Percentiles rank a stretch among this genome's conserved stretches.
phyloP scores from a whole-genome alignment of 2,888 invertebrate genomes.

The Cheilosia pagana region DNA sequence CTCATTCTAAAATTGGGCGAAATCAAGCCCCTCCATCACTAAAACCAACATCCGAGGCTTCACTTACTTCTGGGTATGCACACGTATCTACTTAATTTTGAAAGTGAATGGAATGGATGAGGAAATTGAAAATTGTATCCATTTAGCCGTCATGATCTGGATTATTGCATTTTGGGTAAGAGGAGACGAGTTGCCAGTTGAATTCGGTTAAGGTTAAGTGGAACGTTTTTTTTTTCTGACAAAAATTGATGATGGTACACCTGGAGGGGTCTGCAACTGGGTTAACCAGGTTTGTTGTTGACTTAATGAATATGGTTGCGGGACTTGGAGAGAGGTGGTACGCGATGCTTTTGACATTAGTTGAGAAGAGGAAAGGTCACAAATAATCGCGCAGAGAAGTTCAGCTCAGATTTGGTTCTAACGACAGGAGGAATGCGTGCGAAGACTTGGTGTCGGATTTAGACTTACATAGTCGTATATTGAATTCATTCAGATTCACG shows the following conservation, averaged over 20 bases:
- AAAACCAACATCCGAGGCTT: conserved; percentile 10
- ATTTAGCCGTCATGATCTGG: conserved; percentile 57
- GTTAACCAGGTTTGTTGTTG: conserved; percentile 21
- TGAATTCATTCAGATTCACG: no score
- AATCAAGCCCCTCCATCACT: conserved; percentile 16
- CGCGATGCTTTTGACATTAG: not conserved
- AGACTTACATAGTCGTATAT: no score
- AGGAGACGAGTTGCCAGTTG: not conserved
- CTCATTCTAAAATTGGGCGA: conserved; percentile 60
- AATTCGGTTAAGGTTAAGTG: conserved; percentile 63
- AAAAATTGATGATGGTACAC: conserved; percentile 7
- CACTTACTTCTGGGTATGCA: conserved; percentile 36
- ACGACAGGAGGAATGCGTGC: no score
- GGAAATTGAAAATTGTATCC: conserved; percentile 55
- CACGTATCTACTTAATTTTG: conserved; percentile 34
- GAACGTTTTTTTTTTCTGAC: conserved; percentile 5
- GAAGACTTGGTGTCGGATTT: no score
- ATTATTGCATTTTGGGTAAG: conserved; percentile 27
- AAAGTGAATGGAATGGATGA: conserved; percentile 41
- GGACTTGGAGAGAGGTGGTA: not conserved
- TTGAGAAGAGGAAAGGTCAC: not conserved
- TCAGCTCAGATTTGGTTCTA: no score
- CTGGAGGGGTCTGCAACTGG: conserved; percentile 27
- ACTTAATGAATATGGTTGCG: not conserved
- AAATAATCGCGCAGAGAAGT: not conserved